Evolutionary conservation across 2,797 vertebrate species (phyloP), one percentile per base, ranked within the genome.

Genomic region (Platalea minor): DNA sequence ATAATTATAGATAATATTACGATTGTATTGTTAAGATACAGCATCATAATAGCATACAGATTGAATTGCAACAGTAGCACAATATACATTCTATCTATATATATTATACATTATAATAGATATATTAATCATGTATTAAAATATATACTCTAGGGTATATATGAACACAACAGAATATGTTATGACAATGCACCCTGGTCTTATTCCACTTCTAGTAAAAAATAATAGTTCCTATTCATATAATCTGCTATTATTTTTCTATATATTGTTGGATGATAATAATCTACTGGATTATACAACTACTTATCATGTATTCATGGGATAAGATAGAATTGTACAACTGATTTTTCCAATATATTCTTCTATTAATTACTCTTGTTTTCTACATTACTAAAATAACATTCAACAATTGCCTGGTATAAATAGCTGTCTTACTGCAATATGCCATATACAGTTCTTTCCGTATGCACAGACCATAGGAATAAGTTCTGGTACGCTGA

Each of bases 381-480:
- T 75, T 70, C 25, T 76, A 64, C 19, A 57, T 54, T 57, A 79
- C 29, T 86, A 81, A 94, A 75, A 56, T 48, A 80, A 60, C 41
- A 83, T 64, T 77, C 50, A 77, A 60, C 15, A 64, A 56, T 25
- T 86, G 26, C 31, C 10, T 46, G 6, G 1, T 60, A 78, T 35
- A 70, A 83, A 83, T 8, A 81, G 14, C 25, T 28, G 23, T 51
- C 65, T 77, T 18, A 60, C 23, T 87, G n/a, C 24, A 79, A 50
- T 35, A 91, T 78, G 13, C 17, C 13, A 8, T 35, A 59, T 7
- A 63, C 28, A 63, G 10, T 50, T 76, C 20, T 64, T 91, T 43
- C 51, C 1, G 0, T 28, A 75, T 0, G 0, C 50, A 69, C 17
- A 41, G 31, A 50, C 18, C 17, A 85, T 29, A 85, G 39, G 24